Percentiles rank a stretch among this genome's conserved stretches.
Evolutionary conservation across 2,888 invertebrate species (phyloP).

Genomic region (Cryptocheilus praepositus): DNA sequence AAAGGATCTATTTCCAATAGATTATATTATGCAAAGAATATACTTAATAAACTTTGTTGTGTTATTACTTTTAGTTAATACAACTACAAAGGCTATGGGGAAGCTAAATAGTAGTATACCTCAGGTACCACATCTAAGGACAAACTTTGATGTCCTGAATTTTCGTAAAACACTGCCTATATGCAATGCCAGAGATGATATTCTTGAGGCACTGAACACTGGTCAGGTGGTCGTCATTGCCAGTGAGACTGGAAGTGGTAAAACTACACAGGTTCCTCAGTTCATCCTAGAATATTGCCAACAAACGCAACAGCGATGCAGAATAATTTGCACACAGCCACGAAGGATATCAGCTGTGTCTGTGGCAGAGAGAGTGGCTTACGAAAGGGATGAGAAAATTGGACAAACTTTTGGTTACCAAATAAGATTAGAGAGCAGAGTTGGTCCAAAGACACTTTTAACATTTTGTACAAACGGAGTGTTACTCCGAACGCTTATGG

Average conservation of each 20-base stretch:
- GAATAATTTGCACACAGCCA: constrained; percentile 96
- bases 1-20: no score
- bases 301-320: constrained; percentile 80
- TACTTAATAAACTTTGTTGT: not conserved
- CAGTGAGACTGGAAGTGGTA: constrained; percentile 94
- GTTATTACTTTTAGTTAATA: constrained; percentile 66
- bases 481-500: constrained; percentile 90
- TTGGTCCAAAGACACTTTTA: constrained; percentile 86
- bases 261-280: constrained; percentile 97
- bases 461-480: constrained; percentile 96
- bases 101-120: constrained; percentile 83
- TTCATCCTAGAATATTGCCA: constrained; percentile 88
- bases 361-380: constrained; percentile 89
- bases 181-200: constrained; percentile 80
- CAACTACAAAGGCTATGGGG: constrained; percentile 78
- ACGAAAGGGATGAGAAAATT: constrained; percentile 83
- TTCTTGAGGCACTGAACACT: constrained; percentile 78
- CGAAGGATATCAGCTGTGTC: constrained; percentile 92
- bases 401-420: constrained; percentile 90
- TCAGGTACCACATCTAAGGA: constrained; percentile 77
- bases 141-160: constrained; percentile 77
- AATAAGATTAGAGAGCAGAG: constrained; percentile 91
- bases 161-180: constrained; percentile 84
- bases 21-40: no score
- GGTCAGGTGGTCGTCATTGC: constrained; percentile 82